phyloP scores from a whole-genome alignment of 2,888 invertebrate species.

The Agrochola macilenta region DNA sequence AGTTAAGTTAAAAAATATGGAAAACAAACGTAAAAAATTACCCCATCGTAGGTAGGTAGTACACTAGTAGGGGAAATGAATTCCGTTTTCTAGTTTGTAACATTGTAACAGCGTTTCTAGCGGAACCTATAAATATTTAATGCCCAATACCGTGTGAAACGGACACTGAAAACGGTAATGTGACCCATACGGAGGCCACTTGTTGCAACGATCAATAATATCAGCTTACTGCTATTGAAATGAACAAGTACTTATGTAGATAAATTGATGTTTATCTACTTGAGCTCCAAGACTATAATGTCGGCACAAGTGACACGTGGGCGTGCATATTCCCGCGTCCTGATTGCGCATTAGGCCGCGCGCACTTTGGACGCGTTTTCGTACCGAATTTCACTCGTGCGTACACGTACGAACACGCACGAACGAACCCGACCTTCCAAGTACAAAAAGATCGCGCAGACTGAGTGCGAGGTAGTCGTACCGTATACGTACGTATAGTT shows the following conservation, averaged over 20 bases:
- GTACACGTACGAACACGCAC: too few species aligned
- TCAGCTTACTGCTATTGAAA: conserved; percentile 42
- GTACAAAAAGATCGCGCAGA: too few species aligned
- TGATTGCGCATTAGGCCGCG: conserved; percentile 33
- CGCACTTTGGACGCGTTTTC: too few species aligned
- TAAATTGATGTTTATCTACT: conserved; percentile 58
- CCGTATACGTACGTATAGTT: too few species aligned
- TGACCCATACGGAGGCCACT: conserved; percentile 51
- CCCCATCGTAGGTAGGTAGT: neutral
- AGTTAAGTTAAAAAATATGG: neutral
- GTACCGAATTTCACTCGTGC: too few species aligned
- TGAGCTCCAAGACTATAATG: conserved; percentile 35
- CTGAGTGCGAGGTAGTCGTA: too few species aligned
- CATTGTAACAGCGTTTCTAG: conserved; percentile 30
- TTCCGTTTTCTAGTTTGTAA: neutral
- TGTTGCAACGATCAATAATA: conserved; percentile 57
- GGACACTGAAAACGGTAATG: conserved; percentile 40
- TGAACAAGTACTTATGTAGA: conserved; percentile 38
- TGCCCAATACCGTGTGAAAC: conserved; percentile 36
- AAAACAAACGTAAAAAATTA: neutral
- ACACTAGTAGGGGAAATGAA: neutral
- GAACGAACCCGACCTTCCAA: too few species aligned
- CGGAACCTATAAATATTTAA: conserved; percentile 41
- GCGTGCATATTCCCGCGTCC: conserved; percentile 30
- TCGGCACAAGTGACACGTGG: conserved; percentile 39